phyloP scores from a whole-genome alignment of 2,797 vertebrate species.

The Tragelaphus oryx region DNA sequence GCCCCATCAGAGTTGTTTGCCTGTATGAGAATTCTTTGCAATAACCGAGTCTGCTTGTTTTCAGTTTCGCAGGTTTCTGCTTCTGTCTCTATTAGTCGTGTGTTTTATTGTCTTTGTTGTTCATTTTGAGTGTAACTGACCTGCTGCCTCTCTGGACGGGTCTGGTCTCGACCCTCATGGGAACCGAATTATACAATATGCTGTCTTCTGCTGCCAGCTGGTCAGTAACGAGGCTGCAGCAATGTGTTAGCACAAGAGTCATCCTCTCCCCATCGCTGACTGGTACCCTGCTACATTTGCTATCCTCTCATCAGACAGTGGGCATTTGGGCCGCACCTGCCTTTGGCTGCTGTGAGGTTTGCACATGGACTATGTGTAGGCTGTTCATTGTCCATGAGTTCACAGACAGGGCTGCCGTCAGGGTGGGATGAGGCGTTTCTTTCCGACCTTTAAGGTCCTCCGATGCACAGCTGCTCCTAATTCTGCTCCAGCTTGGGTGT shows the following conservation, averaged over 20 bases:
- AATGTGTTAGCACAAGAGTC: fast-evolving
- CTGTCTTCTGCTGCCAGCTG: not conserved
- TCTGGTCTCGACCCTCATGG: too few relatives aligned
- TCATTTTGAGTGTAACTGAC: too few relatives aligned
- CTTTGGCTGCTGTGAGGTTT: not conserved
- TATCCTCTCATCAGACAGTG: fast-evolving
- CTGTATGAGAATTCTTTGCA: too few relatives aligned
- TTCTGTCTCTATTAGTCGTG: too few relatives aligned
- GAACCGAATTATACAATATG: not conserved
- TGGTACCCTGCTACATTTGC: fast-evolving
- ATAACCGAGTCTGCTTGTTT: too few relatives aligned
- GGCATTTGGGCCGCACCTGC: not conserved
- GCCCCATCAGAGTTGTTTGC: too few relatives aligned
- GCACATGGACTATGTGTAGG: fast-evolving
- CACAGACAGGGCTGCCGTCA: not conserved
- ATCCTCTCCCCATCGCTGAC: fast-evolving
- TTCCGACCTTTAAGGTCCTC: not conserved
- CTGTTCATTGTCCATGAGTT: fast-evolving
- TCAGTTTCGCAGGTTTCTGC: too few relatives aligned
- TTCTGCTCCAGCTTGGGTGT: fast-evolving
- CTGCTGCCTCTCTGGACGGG: too few relatives aligned
- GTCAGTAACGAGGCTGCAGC: not conserved
- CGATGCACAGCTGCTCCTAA: not conserved
- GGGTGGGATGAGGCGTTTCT: not conserved
- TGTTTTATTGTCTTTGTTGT: too few relatives aligned